Conservation (phyloP, 2,797 vertebrate species). For the Sebastes kiyomatsui region DNA sequence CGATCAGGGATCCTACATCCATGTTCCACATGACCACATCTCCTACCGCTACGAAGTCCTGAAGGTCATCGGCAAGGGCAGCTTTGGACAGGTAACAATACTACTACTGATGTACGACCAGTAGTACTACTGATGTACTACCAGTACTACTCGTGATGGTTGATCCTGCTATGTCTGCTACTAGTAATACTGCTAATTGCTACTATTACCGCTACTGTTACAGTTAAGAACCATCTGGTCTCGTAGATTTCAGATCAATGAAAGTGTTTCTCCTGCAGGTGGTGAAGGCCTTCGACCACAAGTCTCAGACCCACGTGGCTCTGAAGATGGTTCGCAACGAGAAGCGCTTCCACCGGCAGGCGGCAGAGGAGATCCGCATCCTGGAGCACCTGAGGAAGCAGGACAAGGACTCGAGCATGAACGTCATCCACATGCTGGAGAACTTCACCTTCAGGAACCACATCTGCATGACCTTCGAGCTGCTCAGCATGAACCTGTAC, state of each 20-base stretch:
- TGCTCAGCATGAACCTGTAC: conserved; percentile 99
- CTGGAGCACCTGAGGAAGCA: conserved; percentile 97
- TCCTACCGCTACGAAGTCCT: conserved; percentile 96
- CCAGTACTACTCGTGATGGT: too few species aligned
- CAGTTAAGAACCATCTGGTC: not conserved
- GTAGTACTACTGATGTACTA: not conserved
- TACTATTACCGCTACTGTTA: too few species aligned
- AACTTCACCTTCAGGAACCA: conserved; percentile 99
- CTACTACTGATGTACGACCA: not conserved
- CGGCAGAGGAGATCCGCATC: conserved; percentile 97
- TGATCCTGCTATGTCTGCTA: too few species aligned
- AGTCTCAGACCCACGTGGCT: conserved; percentile 92
- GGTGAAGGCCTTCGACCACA: conserved; percentile 98
- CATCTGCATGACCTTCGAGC: conserved; percentile 99
- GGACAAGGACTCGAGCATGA: conserved; percentile 97
- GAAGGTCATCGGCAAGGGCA: conserved; percentile 98
- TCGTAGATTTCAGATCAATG: not conserved
- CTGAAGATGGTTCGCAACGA: conserved; percentile 99
- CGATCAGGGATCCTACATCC: conserved; percentile 98
- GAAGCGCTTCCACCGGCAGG: conserved; percentile 98
- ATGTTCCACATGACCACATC: conserved; percentile 96
- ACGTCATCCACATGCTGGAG: conserved; percentile 99
- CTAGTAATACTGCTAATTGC: too few species aligned
- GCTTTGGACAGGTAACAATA: conserved; percentile 93
- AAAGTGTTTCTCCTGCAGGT: conserved; percentile 59